Conservation (phyloP, 2,888 invertebrate genomes). For the Ochropleura plecta region DNA sequence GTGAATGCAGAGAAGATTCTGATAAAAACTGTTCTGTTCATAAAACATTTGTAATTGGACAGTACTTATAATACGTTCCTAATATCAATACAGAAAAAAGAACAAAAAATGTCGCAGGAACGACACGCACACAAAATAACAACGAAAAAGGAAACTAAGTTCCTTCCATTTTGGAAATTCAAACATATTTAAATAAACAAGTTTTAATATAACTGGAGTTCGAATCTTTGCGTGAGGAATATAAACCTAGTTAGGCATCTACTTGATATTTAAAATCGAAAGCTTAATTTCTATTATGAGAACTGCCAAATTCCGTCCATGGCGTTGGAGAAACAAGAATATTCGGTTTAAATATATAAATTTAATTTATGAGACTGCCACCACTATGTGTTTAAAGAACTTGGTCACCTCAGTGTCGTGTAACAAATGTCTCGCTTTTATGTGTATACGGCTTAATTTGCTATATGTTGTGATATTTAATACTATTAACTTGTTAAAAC, state of each 20-base stretch:
- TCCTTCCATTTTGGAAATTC: neutral
- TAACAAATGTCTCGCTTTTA: conserved; percentile 59
- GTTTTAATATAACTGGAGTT: neutral
- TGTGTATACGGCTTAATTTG: conserved; percentile 84
- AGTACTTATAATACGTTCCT: neutral
- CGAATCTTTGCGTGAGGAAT: neutral
- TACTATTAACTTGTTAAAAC: conserved; percentile 73
- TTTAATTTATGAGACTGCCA: conserved; percentile 41
- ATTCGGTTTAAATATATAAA: conserved; percentile 13
- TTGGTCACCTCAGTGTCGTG: conserved; percentile 40
- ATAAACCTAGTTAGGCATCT: neutral
- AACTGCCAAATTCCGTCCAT: conserved; percentile 61
- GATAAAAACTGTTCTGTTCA: neutral
- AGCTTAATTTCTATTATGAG: neutral
- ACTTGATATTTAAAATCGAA: neutral
- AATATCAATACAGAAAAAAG: too few species aligned
- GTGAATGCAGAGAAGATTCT: neutral
- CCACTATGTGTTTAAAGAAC: conserved; percentile 3
- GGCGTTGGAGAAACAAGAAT: conserved; percentile 24
- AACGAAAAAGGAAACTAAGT: neutral
- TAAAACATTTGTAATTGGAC: neutral
- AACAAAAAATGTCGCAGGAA: too few species aligned
- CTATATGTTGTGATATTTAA: conserved; percentile 86
- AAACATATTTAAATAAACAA: neutral
- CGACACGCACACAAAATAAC: too few species aligned